Conservation (phyloP, 2,797 vertebrate species). For the Agapornis canus region DNA sequence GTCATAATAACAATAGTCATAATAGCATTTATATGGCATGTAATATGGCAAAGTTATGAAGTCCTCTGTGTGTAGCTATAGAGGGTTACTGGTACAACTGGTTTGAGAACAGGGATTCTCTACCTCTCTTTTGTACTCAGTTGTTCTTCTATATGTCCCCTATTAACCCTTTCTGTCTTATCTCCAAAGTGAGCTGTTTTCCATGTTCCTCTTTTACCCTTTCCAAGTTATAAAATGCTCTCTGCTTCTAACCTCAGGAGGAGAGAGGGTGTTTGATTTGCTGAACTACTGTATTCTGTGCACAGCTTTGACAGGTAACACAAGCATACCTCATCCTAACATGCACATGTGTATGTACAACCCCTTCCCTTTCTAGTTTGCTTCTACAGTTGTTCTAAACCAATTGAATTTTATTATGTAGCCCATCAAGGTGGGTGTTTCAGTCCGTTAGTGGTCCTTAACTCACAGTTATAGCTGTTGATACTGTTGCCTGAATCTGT, state of each 20-base stretch:
- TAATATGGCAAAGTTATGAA: background rate
- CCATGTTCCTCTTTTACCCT: background rate
- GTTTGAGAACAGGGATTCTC: conserved; percentile 26
- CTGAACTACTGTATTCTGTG: background rate
- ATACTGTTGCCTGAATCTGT: background rate
- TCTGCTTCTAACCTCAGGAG: background rate
- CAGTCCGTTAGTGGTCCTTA: background rate
- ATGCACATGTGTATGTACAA: fast-evolving
- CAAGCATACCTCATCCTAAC: background rate
- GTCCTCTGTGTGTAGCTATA: background rate
- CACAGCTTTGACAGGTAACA: background rate
- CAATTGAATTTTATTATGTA: background rate
- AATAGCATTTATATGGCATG: background rate
- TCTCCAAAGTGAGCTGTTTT: background rate
- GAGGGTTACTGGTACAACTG: conserved; percentile 30
- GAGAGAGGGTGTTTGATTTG: background rate
- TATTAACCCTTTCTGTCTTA: background rate
- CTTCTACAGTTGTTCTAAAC: background rate
- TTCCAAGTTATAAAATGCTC: background rate
- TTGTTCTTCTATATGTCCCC: background rate
- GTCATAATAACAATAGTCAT: background rate
- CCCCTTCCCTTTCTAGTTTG: background rate
- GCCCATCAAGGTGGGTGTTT: background rate
- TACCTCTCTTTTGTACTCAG: background rate
- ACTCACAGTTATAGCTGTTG: background rate